Evolutionary conservation across 2,113 vertebrate species (phyloP).

Genomic region (Xenopus tropicalis): DNA sequence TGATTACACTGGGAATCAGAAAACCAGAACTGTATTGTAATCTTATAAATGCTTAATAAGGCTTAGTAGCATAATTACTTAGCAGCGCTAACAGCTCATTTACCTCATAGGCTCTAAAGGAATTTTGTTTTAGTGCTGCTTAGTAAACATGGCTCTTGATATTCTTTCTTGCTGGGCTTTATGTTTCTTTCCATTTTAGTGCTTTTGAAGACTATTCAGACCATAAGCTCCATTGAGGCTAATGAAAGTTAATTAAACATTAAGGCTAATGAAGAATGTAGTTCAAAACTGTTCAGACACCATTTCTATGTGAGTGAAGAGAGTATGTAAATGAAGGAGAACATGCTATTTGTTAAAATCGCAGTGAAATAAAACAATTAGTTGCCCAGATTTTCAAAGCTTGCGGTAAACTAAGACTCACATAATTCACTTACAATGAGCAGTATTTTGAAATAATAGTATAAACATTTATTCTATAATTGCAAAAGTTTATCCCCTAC

Average conservation of each 20-base stretch:
- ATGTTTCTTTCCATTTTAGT: not conserved
- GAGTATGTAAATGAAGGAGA: slow-evolving; percentile 3
- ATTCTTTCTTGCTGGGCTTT: not conserved
- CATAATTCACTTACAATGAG: not conserved
- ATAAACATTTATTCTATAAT: not conserved
- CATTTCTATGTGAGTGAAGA: not conserved
- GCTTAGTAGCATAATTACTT: slow-evolving; percentile 14
- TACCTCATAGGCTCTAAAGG: not conserved
- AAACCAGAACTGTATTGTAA: not conserved
- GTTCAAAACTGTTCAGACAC: not conserved
- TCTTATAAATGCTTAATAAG: slow-evolving; percentile 20
- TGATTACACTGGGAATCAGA: slow-evolving; percentile 39
- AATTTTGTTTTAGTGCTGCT: not conserved
- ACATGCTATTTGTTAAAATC: not conserved
- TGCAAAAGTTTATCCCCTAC: not conserved
- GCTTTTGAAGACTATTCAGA: not conserved
- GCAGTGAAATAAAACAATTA: not conserved
- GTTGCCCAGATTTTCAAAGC: not conserved
- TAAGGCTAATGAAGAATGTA: slow-evolving; percentile 8
- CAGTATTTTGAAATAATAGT: not conserved
- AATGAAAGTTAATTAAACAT: slow-evolving; percentile 21
- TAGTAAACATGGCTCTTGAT: not conserved
- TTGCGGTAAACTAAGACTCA: not conserved
- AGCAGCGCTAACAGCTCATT: not conserved
- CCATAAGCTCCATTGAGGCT: not conserved